phyloP scores from a whole-genome alignment of 2,113 vertebrate genomes.

The Cardinalis cardinalis region DNA sequence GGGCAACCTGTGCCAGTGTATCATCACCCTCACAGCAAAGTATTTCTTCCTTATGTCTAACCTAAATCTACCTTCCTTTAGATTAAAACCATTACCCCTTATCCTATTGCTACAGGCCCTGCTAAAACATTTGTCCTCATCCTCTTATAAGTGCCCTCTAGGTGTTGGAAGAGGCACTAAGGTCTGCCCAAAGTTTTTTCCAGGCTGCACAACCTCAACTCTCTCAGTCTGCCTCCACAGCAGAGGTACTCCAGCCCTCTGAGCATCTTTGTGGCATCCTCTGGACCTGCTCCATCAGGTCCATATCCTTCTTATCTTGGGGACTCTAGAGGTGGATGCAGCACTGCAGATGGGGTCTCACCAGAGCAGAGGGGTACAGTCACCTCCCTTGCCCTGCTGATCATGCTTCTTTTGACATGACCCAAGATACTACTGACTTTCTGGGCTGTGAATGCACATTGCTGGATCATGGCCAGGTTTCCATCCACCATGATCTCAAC shows the following conservation, averaged over 20 bases:
- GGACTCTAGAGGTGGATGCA: not conserved
- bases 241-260: not conserved
- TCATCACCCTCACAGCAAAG: not conserved
- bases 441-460: not conserved
- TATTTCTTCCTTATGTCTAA: not conserved
- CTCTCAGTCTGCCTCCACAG: not conserved
- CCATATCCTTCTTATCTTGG: not conserved
- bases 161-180: not conserved
- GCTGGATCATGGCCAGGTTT: not conserved
- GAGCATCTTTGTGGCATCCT: not conserved
- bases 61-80: not conserved
- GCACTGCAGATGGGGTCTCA: not conserved
- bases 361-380: not conserved
- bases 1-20: not conserved
- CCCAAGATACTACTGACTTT: fast-evolving
- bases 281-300: not conserved
- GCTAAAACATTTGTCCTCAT: not conserved
- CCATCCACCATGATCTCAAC: not conserved
- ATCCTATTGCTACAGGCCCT: too few species aligned
- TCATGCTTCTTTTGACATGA: not conserved
- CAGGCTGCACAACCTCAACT: not conserved
- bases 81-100: not conserved
- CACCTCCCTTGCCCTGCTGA: fast-evolving
- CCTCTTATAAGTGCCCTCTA: not conserved
- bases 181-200: not conserved